These are phyloP conservation scores for Spea bombifrons DNA, from an alignment of 2,113 vertebrate genomes.

Conservation along the genomic window DNA sequence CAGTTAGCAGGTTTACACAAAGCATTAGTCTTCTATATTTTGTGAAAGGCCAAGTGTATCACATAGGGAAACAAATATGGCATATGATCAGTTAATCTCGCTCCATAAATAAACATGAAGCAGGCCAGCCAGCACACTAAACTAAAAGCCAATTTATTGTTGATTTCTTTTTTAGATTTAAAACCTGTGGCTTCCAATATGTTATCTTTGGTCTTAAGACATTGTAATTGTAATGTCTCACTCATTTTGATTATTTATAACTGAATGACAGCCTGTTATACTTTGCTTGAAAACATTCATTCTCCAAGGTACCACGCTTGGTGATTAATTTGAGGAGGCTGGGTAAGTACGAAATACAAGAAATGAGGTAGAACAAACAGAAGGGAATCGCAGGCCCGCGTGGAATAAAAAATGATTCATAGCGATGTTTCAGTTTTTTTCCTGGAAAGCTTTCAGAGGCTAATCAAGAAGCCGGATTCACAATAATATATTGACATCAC, in stretches of 20 bases:
- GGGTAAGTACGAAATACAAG: constrained; percentile 45
- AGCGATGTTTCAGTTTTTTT: constrained; percentile 55
- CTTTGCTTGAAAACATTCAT: constrained; percentile 42
- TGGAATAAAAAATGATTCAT: constrained; percentile 56
- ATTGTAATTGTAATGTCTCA: constrained; percentile 38
- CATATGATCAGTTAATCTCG: constrained; percentile 83
- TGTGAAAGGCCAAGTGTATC: constrained; percentile 56
- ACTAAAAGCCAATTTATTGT: constrained; percentile 70
- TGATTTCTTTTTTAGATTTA: constrained; percentile 60
- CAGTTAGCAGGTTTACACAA: too few relatives aligned
- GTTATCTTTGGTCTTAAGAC: constrained; percentile 47
- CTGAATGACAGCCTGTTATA: constrained; percentile 38
- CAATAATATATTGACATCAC: constrained; percentile 41
- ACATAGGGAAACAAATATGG: constrained; percentile 77
- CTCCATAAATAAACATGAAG: constrained; percentile 76
- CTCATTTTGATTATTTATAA: constrained; percentile 42
- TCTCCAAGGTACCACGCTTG: constrained; percentile 33
- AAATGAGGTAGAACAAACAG: constrained; percentile 44
- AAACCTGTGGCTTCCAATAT: constrained; percentile 66
- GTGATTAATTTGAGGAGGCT: constrained; percentile 41
- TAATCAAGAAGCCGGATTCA: constrained; percentile 50
- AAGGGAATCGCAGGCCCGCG: constrained; percentile 36
- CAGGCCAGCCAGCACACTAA: constrained; percentile 63
- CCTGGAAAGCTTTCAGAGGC: constrained; percentile 56
- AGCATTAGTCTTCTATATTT: too few relatives aligned